A percentile compares a stretch with the other conserved stretches of the same genome.
Conservation (phyloP, 2,797 vertebrate species). For the Sitta carolinensis region DNA sequence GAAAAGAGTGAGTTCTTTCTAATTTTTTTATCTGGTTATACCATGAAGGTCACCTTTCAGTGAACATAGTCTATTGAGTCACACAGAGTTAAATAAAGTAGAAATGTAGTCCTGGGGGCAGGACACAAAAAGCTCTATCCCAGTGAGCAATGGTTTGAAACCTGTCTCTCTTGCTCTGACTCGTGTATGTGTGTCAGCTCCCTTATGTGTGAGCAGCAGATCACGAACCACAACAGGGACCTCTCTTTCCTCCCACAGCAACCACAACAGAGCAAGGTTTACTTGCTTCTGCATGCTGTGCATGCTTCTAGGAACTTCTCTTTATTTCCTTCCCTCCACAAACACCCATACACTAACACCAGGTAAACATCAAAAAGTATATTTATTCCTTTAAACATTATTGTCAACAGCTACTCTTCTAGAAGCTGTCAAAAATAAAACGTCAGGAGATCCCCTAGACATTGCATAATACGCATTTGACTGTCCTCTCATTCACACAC, state of each 20-base stretch:
- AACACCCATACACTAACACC: neutral
- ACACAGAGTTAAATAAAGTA: neutral
- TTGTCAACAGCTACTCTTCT: neutral
- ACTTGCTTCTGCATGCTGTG: neutral
- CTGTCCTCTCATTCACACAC: neutral
- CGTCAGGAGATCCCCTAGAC: neutral
- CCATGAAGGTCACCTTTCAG: neutral
- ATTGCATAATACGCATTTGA: neutral
- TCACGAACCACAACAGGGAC: neutral
- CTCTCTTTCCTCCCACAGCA: neutral
- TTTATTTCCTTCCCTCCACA: neutral
- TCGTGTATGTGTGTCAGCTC: neutral
- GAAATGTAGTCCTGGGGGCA: neutral
- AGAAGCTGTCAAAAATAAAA: neutral
- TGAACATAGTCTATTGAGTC: neutral
- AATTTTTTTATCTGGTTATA: neutral
- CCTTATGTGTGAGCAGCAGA: neutral
- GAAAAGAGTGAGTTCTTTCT: neutral
- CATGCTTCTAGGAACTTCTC: neutral
- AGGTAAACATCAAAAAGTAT: neutral
- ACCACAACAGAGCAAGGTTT: neutral
- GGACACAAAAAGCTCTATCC: neutral
- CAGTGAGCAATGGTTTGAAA: neutral
- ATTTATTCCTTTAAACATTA: neutral
- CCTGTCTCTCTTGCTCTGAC: fast-evolving